Percentiles rank a stretch among this genome's conserved stretches.
Conservation (phyloP, 2,888 invertebrate genomes). For the Alviniconcha strummeri region DNA sequence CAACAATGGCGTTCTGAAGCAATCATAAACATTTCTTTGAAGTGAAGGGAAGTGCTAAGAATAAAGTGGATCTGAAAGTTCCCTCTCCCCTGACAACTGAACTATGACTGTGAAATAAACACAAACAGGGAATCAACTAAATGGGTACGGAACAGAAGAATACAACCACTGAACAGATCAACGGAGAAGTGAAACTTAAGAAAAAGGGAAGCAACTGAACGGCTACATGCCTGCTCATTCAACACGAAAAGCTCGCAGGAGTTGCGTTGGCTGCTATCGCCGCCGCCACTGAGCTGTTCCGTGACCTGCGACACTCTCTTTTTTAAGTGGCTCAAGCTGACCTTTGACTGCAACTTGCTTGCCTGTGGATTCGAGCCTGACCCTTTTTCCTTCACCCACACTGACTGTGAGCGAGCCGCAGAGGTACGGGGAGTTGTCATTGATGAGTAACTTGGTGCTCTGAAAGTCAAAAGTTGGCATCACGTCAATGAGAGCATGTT, state of each 20-base stretch:
- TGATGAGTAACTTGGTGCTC: conserved; percentile 36
- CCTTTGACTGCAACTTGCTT: conserved; percentile 33
- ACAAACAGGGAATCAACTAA: conserved; percentile 1
- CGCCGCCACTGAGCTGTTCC: conserved; percentile 43
- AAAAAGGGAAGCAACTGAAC: conserved; percentile 34
- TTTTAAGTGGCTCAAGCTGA: conserved; percentile 43
- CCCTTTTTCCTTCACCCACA: conserved; percentile 57
- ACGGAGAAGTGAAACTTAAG: background rate
- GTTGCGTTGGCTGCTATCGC: conserved; percentile 51
- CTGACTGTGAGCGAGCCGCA: conserved; percentile 51
- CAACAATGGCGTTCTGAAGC: no score
- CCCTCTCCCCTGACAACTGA: no score
- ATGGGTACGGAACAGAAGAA: background rate
- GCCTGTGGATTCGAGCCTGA: conserved; percentile 40
- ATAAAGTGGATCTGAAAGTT: no score
- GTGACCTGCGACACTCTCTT: conserved; percentile 60
- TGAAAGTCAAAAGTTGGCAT: conserved; percentile 25
- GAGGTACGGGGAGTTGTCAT: conserved; percentile 39
- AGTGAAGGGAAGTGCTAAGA: no score
- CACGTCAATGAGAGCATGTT: no score
- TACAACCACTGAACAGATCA: background rate
- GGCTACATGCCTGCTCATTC: conserved; percentile 83
- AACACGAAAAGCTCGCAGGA: conserved; percentile 66
- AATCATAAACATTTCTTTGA: no score
- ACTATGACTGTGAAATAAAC: no score